phyloP scores from a whole-genome alignment of 2,797 vertebrate species.

The Cetoscarus ocellatus region DNA sequence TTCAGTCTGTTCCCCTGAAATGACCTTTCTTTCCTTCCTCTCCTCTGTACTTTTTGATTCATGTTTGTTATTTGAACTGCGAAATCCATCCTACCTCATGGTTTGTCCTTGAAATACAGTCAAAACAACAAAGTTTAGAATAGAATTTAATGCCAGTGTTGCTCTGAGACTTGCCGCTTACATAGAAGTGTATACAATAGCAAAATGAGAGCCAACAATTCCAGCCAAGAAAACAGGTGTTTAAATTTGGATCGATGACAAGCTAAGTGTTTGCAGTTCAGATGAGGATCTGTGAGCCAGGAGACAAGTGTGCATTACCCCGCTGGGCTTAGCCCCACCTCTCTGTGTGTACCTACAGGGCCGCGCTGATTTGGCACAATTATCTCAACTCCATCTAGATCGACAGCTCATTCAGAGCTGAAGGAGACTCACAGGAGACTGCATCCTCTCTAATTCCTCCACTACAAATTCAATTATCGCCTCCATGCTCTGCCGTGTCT shows the following conservation, averaged over 20 bases:
- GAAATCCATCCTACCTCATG: no score
- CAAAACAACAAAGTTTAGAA: background rate
- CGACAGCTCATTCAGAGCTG: constrained; percentile 48
- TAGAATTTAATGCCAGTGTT: background rate
- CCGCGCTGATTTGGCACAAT: constrained; percentile 54
- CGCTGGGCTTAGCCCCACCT: background rate
- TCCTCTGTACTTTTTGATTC: background rate
- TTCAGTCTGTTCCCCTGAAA: no score
- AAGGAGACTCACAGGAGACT: constrained; percentile 53
- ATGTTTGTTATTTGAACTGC: background rate
- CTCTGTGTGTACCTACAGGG: constrained; percentile 33
- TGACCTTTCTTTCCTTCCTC: background rate
- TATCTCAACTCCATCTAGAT: constrained; percentile 52
- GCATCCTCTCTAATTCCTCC: constrained; percentile 46
- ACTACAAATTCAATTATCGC: constrained; percentile 54
- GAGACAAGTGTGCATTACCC: constrained; percentile 9
- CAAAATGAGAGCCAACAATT: background rate
- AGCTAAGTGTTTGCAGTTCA: constrained; percentile 18
- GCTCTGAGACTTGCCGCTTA: background rate
- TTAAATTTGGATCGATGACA: constrained; percentile 27
- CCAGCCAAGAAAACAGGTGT: background rate
- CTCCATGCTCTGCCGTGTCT: constrained; percentile 29
- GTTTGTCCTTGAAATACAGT: background rate
- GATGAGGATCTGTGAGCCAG: constrained; percentile 10
- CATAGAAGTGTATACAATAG: background rate